A percentile compares a stretch with the other conserved stretches of the same genome.
Conservation (phyloP, 2,113 vertebrate genomes). For the Cacatua alba region DNA sequence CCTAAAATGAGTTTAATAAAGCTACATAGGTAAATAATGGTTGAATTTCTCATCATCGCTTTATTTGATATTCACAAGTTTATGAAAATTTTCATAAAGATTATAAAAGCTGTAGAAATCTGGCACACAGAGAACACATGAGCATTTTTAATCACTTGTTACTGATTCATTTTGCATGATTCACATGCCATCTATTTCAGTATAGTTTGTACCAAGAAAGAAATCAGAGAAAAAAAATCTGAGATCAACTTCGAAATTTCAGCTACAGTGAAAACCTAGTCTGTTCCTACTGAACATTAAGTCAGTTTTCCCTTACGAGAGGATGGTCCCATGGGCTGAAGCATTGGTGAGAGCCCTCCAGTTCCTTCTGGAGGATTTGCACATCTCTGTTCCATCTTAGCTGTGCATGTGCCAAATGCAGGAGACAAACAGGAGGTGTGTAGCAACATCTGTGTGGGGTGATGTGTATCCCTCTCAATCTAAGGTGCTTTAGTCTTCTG, state of each 20-base stretch:
- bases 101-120: neutral
- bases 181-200: neutral
- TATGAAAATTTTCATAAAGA: neutral
- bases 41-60: neutral
- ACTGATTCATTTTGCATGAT: neutral
- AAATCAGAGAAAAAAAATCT: neutral
- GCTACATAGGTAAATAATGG: neutral
- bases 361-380: neutral
- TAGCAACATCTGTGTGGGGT: neutral
- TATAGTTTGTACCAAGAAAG: neutral
- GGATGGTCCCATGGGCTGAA: neutral
- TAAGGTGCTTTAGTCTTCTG: neutral
- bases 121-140: neutral
- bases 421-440: neutral
- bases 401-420: fast-evolving
- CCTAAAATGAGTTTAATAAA: neutral
- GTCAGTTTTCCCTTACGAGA: neutral
- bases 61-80: neutral
- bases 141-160: neutral
- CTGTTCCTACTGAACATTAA: neutral
- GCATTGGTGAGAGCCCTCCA: neutral
- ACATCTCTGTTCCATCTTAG: neutral
- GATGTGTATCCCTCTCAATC: neutral
- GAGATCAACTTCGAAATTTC: neutral
- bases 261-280: neutral